A percentile compares a stretch with the other conserved stretches of the same genome.
Conservation (phyloP, 2,888 invertebrate genomes). For the Masnerella sp. region DNA sequence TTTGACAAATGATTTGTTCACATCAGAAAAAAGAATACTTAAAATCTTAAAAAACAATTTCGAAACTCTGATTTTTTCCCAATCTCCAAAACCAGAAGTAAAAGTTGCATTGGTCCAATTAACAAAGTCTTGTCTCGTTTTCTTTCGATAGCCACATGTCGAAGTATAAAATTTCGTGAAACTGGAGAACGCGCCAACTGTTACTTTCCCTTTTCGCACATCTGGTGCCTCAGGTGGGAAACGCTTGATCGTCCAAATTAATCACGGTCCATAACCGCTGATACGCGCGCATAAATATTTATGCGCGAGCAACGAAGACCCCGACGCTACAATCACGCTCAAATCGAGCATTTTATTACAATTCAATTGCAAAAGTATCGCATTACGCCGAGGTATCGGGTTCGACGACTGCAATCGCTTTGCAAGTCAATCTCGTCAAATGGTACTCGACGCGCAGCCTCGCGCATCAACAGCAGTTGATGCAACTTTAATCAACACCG, state of each 20-base stretch:
- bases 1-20: no score
- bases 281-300: background rate
- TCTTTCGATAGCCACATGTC: slow-evolving; percentile 29
- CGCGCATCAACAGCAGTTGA: slow-evolving; percentile 8
- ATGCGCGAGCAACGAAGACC: background rate
- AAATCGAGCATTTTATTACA: slow-evolving; percentile 24
- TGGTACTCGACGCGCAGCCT: slow-evolving; percentile 1
- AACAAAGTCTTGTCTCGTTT: slow-evolving; percentile 34
- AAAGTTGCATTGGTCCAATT: slow-evolving; percentile 20
- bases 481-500: slow-evolving; percentile 22
- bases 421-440: slow-evolving; percentile 17
- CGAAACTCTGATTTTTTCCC: no score
- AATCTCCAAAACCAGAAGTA: no score
- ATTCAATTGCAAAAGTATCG: slow-evolving; percentile 33
- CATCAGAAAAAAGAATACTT: no score
- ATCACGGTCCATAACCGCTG: background rate
- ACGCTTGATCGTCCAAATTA: slow-evolving; percentile 6
- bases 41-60: no score
- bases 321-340: background rate
- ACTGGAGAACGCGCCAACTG: slow-evolving; percentile 24
- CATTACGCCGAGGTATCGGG: slow-evolving; percentile 9
- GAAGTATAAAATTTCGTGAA: slow-evolving; percentile 49
- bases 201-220: slow-evolving; percentile 35
- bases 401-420: slow-evolving; percentile 19
- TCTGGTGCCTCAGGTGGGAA: slow-evolving; percentile 3